Evolutionary conservation across 1,140 invertebrate genomes (phyloP), one percentile per base, ranked within the genome.

Genomic region (Conus ventricosus): DNA sequence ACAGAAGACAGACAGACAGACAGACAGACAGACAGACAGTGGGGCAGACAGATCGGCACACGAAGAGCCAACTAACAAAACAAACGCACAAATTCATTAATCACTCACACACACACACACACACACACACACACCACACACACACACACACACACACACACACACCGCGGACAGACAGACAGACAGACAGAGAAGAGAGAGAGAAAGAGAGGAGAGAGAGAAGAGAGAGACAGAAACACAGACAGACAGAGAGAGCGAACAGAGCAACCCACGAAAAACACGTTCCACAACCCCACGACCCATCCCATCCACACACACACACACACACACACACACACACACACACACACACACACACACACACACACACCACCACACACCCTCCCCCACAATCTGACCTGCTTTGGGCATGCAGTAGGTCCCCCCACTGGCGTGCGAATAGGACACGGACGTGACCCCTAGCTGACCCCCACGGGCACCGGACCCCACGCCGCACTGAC

Each of bases 291-390:
- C 11, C 67, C 11, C 67, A 71, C 67, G 20, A 71, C 67, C 11
- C 15, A 80, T 2, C 8, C 57, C 15, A 60, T 15, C 15, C 57
- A 60, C 57, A 57, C 55, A 80, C 78, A 80, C 78, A 80, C 78
- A 80, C n/a, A 80, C 25, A 80, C 78, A 80, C 78, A 80, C 78
- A 80, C 78, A 80, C 78, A 80, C n/a, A 80, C 25, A 80, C 78
- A 80, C 78, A 80, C 78, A 80, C 78, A 80, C n/a, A 80, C 25
- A 80, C 78, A 80, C 78, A 80, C 78, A 80, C 78, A 80, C 78
- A 80, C 5, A 80, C 27, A 80, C 55, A 57, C 57, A 60, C 8
- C 57, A 1, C 57, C 8, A 60, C 57, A 57, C 55, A 57, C 57
- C 8, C 57, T 11, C 57, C 57, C 57, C 15, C 15, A 0, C 23